A percentile compares a stretch with the other conserved stretches of the same genome.
Conservation (phyloP, 2,888 invertebrate species). For the Parnassius apollo region DNA sequence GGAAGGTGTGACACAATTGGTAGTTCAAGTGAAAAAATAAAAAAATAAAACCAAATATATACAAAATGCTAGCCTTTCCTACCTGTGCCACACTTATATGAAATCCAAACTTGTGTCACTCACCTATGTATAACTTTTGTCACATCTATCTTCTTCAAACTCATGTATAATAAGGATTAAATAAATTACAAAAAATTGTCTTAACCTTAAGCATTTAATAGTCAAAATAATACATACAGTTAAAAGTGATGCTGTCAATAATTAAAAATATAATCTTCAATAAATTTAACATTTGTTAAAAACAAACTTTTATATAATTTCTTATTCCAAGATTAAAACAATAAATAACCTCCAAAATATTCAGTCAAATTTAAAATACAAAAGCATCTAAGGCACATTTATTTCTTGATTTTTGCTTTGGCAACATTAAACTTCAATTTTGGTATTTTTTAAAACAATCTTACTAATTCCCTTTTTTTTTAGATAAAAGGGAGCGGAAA, state of each 20-base stretch:
- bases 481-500: conserved; percentile 56
- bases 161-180: conserved; percentile 28
- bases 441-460: conserved; percentile 39
- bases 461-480: conserved; percentile 50
- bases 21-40: conserved; percentile 38
- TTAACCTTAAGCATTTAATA: conserved; percentile 23
- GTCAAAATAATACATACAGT: conserved; percentile 22
- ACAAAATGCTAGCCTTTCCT: conserved; percentile 61
- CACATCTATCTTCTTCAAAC: conserved; percentile 30
- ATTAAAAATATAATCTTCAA: conserved; percentile 20
- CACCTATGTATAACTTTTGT: conserved; percentile 57
- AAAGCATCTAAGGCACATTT: conserved; percentile 3
- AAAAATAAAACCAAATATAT: conserved; percentile 23
- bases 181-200: conserved; percentile 23
- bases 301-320: no score
- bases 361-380: background rate
- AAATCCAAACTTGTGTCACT: conserved; percentile 80
- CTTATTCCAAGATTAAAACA: conserved; percentile 36
- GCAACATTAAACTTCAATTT: conserved; percentile 25
- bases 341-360: conserved; percentile 13
- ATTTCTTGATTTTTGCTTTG: conserved; percentile 29
- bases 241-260: conserved; percentile 22
- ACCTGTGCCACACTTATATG: conserved; percentile 74
- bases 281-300: conserved; percentile 7
- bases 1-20: conserved; percentile 78